A percentile compares a stretch with the other conserved stretches of the same genome.
Conservation (phyloP, 1,140 invertebrate species). For the Drosophila busckii region DNA sequence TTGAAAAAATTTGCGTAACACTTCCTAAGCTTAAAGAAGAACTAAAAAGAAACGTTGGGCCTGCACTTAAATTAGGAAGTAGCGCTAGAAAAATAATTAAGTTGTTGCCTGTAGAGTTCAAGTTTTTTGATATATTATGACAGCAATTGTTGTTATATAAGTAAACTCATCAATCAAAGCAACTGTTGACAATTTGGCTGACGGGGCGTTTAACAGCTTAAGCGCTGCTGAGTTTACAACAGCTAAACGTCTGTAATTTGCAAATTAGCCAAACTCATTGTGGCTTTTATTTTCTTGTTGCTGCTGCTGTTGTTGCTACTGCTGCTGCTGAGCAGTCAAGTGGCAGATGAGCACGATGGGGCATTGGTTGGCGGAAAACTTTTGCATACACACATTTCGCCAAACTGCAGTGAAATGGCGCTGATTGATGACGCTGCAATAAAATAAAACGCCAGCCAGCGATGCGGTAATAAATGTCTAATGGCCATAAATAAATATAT, state of each 20-base stretch:
- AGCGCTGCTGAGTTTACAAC: conserved; percentile 5
- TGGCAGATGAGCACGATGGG: too few species aligned
- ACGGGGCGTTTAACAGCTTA: too few species aligned
- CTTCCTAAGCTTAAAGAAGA: too few species aligned
- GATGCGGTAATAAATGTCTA: conserved; percentile 66
- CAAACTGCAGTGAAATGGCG: conserved; percentile 7
- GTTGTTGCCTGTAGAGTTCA: too few species aligned
- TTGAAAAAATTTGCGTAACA: too few species aligned
- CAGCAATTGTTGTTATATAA: too few species aligned
- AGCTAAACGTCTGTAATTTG: conserved; percentile 19
- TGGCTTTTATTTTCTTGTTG: conserved; percentile 18
- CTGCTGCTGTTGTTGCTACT: conserved; percentile 21
- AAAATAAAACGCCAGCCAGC: conserved; percentile 53
- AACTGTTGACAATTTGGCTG: neutral
- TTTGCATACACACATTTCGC: conserved; percentile 9
- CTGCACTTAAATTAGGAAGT: too few species aligned
- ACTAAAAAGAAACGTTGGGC: too few species aligned
- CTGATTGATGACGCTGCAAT: conserved; percentile 69
- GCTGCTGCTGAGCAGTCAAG: conserved; percentile 35
- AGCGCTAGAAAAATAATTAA: too few species aligned
- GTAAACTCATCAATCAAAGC: too few species aligned
- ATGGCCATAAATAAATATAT: conserved; percentile 66
- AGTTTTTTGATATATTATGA: too few species aligned
- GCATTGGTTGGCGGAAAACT: conserved; percentile 18
- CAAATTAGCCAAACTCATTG: conserved; percentile 57